Base-by-base conservation (phyloP, 2,888 invertebrate genomes). In the Diachrysia chrysitis region DNA sequence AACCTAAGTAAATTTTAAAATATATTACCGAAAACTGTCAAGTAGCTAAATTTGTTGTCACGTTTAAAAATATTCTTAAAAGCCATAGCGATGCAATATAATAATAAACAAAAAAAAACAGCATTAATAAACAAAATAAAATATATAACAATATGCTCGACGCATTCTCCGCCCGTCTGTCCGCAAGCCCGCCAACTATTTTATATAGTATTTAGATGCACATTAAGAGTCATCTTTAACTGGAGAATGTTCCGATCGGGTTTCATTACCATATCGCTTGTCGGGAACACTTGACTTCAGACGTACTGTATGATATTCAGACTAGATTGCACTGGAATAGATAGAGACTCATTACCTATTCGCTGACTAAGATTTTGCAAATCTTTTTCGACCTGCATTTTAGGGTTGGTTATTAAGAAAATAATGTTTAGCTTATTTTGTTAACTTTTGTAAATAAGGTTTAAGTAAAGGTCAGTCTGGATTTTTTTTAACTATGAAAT, bases 211-310 rank as follows among this genome's bases (percentile, higher is more conserved):
- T 93, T 93, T 91, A 92, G 92, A 91, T 91, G 91, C 89, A 88
- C 92, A 91, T 92, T 93, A 93, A 91, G 90, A 90, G 91, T 91
- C 93, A 91, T 93, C 93, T 92, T 90, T 88, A 90, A 89, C 85
- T 87, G 79, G 83, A 87, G 90, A 90, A 90, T 90, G 90, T 89
- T 83, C 87, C 89, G 92, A 92, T 92, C 91, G 91, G 85, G 86
- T 89, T 89, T 87, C 92, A 93, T 93, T 93, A 93, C 90, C 93
- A 93, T 93, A 93, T 87, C 86, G 87, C 87, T 84, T 82, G 85
- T 86, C 85, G 89, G 90, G 89, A 78, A 87, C 89, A 85, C 92
- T 92, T 80, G 84, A 87, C 83, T 81, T 79, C 89, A 90, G 89
- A 85, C 90, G 71, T 76, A 79, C 79, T 82, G 81, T 76, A 82